Conservation (phyloP, 2,888 invertebrate genomes). For the Troides helena region DNA sequence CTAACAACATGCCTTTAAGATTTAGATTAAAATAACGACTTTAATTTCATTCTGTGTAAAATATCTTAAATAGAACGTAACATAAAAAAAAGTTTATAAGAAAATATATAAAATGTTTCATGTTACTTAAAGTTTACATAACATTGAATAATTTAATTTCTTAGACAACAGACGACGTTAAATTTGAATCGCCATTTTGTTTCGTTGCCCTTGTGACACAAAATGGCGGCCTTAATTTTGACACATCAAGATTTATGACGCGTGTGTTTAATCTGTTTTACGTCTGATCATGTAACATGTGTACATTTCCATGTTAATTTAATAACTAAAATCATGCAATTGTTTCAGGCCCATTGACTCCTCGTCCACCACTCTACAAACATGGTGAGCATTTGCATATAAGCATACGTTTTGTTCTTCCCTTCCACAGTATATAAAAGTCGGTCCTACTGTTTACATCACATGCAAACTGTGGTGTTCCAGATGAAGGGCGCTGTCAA, state of each 20-base stretch:
- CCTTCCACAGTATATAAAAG: constrained; percentile 5
- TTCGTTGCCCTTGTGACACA: background rate
- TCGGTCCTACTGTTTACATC: background rate
- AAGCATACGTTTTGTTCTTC: background rate
- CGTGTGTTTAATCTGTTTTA: constrained; percentile 17
- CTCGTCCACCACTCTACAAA: constrained; percentile 1
- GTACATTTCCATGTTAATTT: constrained; percentile 32
- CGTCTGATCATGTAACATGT: constrained; percentile 13
- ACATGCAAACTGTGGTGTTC: too few species aligned
- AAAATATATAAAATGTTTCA: too few species aligned
- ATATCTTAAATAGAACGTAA: too few species aligned
- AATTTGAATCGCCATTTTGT: too few species aligned
- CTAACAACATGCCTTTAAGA: too few species aligned
- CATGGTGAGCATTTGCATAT: constrained; percentile 30
- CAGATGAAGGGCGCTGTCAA: too few species aligned
- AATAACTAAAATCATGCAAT: constrained; percentile 27
- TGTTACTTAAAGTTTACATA: too few species aligned
- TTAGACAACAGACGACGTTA: too few species aligned
- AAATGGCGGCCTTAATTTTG: constrained; percentile 19
- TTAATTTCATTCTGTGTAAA: too few species aligned
- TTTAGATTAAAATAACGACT: too few species aligned
- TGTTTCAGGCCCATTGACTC: constrained; percentile 30
- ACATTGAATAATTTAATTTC: too few species aligned
- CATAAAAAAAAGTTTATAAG: too few species aligned
- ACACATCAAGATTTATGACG: constrained; percentile 29